Evolutionary conservation across 2,888 invertebrate species (phyloP), one percentile per base, ranked within the genome.

Genomic region (Pseudanteris insignis): DNA sequence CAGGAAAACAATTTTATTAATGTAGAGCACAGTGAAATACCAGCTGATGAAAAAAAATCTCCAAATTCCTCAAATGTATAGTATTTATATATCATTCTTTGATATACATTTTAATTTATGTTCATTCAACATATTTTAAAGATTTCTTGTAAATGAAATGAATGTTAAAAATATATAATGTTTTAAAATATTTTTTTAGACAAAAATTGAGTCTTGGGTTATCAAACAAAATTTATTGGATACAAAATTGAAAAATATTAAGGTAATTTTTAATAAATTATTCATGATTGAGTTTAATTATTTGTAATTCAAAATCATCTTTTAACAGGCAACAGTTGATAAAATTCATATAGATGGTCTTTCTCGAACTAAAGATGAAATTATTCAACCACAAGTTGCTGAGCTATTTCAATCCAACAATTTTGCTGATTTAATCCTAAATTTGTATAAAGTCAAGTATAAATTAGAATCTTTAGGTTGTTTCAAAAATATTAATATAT

Each of bases 281-380:
- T n/a, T n/a, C n/a, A 21, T 21, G 7, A 21, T 21, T 21, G 21
- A 21, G 4, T 21, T 21, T 21, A 4, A 21, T 4, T 21, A 21
- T 21, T 21, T 21, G 7, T 21, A 21, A 21, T 21, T 11, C 24
- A 11, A 36, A 36, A 2, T 36, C 2, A 26, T 28, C 5, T 40
- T 40, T 40, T 28, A 5, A 36, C 28, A 89, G 89, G 93, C 91
- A 0, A 85, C 91, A 43, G 94, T 97, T 1, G 92, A 95, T 75
- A 86, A 88, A 66, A 87, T 97, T 15, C 88, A 92, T 69, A 86
- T 97, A 37, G 91, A 92, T 73, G 96, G 96, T 0, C 80, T 97
- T 9, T 83, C 82, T 26, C 84, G 95, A 57, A 97, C 96, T 1
- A 92, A 93, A 79, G 91, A 95, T 78, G 96, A 96, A 74, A 87